Evolutionary conservation across 2,797 vertebrate species (phyloP), one percentile per base, ranked within the genome.

Genomic region (Eurystomus glaucurus): DNA sequence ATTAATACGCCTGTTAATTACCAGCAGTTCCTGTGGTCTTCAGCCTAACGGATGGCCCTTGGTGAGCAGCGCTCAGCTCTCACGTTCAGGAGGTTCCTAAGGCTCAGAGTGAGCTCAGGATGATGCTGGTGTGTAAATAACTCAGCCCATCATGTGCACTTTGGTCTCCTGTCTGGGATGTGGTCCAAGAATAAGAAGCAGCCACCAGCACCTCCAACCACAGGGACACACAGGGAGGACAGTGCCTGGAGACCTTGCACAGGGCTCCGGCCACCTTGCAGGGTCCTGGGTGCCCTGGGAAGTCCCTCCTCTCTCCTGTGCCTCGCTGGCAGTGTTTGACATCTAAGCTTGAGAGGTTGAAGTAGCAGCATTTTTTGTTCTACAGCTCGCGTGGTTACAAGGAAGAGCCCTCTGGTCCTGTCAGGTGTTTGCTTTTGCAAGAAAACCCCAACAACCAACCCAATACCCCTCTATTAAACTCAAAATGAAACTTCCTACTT

Each of bases 1-100:
- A 96, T 96, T 97, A 95, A 97, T 93, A 23, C 0, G 1, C 85
- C 90, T 20, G 90, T 90, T 97, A 97, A 97, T 97, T 97, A 96
- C 43, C 79, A 51, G 96, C 82, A 76, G 91, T 81, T 93, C 95
- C 95, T 68, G 89, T 72, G 97, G 88, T 33, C 86, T 60, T 11
- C 84, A 69, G 84, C 79, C 93, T 54, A 5, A 62, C 1, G 2
- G 70, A 69, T 66, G 75, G 86, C n/a, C 31, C 25, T 12, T 9
- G 46, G 35, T 50, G 74, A 83, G 55, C 66, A 17, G 65, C 1
- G 0, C 79, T 52, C 9, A 1, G 57, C 41, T 33, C 55, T 28
- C 5, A 2, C 9, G 2, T 17, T 16, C 45, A 3, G 88, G 52
- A 76, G 80, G 31, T 46, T 58, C 76, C 83, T 6, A 10, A 14